phyloP scores from a whole-genome alignment of 2,797 vertebrate genomes.

The Arnoldichthys spilopterus region DNA sequence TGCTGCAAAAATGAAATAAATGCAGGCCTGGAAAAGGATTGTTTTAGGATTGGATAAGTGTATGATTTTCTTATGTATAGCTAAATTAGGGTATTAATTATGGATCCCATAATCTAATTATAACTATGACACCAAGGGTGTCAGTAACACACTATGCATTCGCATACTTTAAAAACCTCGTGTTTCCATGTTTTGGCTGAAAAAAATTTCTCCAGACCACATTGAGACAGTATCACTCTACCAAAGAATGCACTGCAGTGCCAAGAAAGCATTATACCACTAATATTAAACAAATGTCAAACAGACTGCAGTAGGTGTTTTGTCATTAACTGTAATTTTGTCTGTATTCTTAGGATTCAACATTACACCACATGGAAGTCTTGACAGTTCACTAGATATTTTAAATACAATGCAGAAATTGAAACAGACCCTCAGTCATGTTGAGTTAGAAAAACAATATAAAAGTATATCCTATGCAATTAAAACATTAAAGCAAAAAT shows the following conservation, averaged over 20 bases:
- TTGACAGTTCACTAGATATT: background rate
- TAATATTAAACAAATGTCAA: constrained; percentile 11
- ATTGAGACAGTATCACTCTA: background rate
- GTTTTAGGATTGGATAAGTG: background rate
- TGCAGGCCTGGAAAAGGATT: background rate
- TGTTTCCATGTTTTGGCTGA: constrained; percentile 2
- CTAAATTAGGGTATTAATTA: constrained; percentile 25
- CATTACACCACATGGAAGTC: background rate
- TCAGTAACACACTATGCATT: background rate
- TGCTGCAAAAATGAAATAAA: background rate
- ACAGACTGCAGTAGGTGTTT: constrained; percentile 1
- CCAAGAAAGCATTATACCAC: background rate
- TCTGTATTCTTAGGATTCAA: background rate
- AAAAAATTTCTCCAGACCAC: background rate
- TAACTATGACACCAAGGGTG: constrained; percentile 14
- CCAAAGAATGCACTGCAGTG: background rate
- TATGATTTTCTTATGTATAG: constrained; percentile 17
- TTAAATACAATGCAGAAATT: background rate
- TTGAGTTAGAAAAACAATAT: background rate
- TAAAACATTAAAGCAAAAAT: too few relatives aligned
- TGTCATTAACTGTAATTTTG: background rate
- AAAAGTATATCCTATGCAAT: background rate
- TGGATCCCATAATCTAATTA: constrained; percentile 29
- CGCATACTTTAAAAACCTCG: background rate
- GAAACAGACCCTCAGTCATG: background rate